Evolutionary conservation across 1,140 invertebrate genomes (phyloP).

Genomic region (Trissolcus basalis): DNA sequence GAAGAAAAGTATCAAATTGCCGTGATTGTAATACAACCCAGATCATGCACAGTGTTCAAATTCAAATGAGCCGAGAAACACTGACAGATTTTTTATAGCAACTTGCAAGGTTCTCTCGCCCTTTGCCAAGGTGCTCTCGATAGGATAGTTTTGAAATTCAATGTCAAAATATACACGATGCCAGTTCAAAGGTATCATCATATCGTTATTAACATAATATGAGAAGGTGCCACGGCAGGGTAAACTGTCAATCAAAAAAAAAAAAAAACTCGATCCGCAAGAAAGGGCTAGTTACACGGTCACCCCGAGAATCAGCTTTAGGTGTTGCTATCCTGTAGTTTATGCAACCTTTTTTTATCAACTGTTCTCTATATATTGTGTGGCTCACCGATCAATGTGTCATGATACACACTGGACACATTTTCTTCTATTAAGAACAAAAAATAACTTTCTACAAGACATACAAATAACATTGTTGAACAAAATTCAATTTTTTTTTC

Average conservation of each 20-base stretch:
- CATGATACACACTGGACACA: conserved; percentile 9
- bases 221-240: conserved; percentile 59
- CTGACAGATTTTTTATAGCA: conserved; percentile 20
- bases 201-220: conserved; percentile 74
- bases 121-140: conserved; percentile 23
- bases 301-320: conserved; percentile 1
- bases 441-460: too few species aligned
- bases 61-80: conserved; percentile 34
- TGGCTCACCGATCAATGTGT: conserved; percentile 35
- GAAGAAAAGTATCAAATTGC: background rate
- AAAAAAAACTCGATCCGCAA: conserved; percentile 65
- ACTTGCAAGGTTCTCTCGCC: conserved; percentile 22
- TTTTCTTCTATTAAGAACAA: too few species aligned
- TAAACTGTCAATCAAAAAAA: conserved; percentile 71
- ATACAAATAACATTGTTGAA: too few species aligned
- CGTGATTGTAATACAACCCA: background rate
- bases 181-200: conserved; percentile 70
- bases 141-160: conserved; percentile 64
- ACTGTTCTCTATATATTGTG: conserved; percentile 44
- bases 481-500: too few species aligned
- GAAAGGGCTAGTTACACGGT: conserved; percentile 64
- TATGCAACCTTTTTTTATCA: conserved; percentile 61
- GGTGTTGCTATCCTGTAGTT: conserved; percentile 56
- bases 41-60: conserved; percentile 10
- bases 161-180: conserved; percentile 73